Percentiles rank a stretch among this genome's conserved stretches.
Evolutionary conservation across 2,797 vertebrate genomes (phyloP).

Genomic region (Myotis findleyi): DNA sequence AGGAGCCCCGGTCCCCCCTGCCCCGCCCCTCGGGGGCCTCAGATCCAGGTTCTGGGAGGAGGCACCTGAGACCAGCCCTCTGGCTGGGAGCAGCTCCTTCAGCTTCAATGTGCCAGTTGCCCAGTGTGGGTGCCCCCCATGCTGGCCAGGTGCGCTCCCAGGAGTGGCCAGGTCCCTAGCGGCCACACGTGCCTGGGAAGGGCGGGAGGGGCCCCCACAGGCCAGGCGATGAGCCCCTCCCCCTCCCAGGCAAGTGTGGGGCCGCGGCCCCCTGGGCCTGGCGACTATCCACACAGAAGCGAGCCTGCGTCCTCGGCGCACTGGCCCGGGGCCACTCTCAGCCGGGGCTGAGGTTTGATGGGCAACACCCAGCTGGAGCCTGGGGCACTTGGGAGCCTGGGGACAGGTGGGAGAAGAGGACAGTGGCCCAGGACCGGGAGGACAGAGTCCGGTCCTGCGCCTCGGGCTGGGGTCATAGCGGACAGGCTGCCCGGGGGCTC

Average conservation of each 20-base stretch:
- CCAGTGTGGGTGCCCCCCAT: not conserved
- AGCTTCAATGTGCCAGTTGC: not conserved
- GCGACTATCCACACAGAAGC: not conserved
- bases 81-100: not conserved
- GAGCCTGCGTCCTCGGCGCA: accelerated
- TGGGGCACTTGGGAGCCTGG: not conserved
- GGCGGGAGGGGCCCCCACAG: not conserved
- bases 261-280: too few species aligned
- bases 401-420: not conserved
- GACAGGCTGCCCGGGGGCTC: not conserved
- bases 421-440: not conserved
- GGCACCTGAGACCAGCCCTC: too few species aligned
- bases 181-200: not conserved
- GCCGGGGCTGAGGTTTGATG: accelerated
- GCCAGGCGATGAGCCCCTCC: not conserved
- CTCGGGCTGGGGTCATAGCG: not conserved
- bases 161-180: too few species aligned
- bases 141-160: not conserved
- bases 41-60: not conserved
- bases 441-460: not conserved
- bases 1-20: too few species aligned
- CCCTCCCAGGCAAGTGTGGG: not conserved
- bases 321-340: too few species aligned
- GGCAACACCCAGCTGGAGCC: not conserved
- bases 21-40: too few species aligned